Percentiles rank a stretch among this genome's conserved stretches.
These are phyloP conservation scores for Pseudochirops corinnae DNA, from an alignment of 2,797 vertebrate genomes.

Conservation along the genomic window DNA sequence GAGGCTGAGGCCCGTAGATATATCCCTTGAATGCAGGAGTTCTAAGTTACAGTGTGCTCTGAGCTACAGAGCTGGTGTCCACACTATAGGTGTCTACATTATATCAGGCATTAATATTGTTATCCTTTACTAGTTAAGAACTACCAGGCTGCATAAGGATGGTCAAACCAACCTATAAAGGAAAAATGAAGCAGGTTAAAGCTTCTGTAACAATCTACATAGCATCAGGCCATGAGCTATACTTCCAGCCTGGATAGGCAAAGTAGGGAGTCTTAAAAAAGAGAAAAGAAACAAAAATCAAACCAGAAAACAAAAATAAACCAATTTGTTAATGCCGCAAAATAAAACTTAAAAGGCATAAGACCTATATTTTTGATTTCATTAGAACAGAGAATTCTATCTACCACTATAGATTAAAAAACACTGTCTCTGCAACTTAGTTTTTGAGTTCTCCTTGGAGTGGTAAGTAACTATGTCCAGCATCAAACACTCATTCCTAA, in stretches of 20 bases:
- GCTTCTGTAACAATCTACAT: neutral
- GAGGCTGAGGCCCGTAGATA: neutral
- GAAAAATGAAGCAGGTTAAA: no score
- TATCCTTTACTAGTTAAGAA: neutral
- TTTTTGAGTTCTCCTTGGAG: neutral
- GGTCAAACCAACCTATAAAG: neutral
- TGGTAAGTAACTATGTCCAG: neutral
- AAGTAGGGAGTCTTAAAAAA: neutral
- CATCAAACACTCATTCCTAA: neutral
- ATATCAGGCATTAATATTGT: neutral
- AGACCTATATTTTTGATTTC: neutral
- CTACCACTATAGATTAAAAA: neutral
- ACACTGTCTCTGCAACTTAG: neutral
- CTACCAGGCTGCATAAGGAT: neutral
- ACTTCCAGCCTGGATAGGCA: neutral
- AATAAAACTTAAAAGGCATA: neutral
- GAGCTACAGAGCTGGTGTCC: neutral
- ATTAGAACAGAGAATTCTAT: neutral
- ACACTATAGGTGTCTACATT: neutral
- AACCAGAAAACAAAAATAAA: neutral
- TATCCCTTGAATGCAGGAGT: neutral
- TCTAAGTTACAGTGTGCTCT: neutral
- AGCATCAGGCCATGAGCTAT: neutral
- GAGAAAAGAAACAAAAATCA: neutral
- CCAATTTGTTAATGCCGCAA: neutral